These are phyloP conservation scores for Atta cephalotes DNA, from an alignment of 1,140 invertebrate genomes.

Conservation along the genomic window DNA sequence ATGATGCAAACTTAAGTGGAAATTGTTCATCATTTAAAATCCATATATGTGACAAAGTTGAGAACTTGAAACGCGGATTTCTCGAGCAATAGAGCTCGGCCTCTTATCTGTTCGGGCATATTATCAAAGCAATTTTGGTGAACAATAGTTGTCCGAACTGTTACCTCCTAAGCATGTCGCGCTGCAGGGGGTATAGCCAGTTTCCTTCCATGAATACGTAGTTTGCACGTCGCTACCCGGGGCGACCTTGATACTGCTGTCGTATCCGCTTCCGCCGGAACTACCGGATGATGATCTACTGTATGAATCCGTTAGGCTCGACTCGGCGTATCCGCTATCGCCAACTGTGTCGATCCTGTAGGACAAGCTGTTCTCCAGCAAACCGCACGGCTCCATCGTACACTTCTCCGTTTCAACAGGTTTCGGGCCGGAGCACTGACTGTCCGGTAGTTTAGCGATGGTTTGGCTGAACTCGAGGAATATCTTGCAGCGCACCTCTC, in stretches of 20 bases:
- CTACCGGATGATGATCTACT: slow-evolving; percentile 79
- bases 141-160: slow-evolving; percentile 38
- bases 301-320: slow-evolving; percentile 89
- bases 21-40: slow-evolving; percentile 38
- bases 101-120: slow-evolving; percentile 7
- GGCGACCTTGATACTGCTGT: slow-evolving; percentile 87
- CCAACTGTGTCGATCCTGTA: slow-evolving; percentile 85
- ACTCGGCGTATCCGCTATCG: slow-evolving; percentile 86
- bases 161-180: slow-evolving; percentile 96
- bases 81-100: background rate
- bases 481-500: slow-evolving; percentile 96
- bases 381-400: slow-evolving; percentile 90
- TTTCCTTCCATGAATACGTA: slow-evolving; percentile 93
- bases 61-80: background rate
- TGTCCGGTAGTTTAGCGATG: slow-evolving; percentile 94
- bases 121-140: slow-evolving; percentile 38
- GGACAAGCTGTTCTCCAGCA: slow-evolving; percentile 81
- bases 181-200: slow-evolving; percentile 96
- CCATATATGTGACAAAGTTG: background rate
- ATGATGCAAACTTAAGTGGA: background rate
- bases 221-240: slow-evolving; percentile 87
- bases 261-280: slow-evolving; percentile 74
- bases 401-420: slow-evolving; percentile 93
- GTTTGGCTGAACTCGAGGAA: slow-evolving; percentile 96
- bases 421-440: slow-evolving; percentile 94